These are phyloP conservation scores for Pongo pygmaeus DNA, from an alignment of 2,113 vertebrate genomes.

Conservation along the genomic window DNA sequence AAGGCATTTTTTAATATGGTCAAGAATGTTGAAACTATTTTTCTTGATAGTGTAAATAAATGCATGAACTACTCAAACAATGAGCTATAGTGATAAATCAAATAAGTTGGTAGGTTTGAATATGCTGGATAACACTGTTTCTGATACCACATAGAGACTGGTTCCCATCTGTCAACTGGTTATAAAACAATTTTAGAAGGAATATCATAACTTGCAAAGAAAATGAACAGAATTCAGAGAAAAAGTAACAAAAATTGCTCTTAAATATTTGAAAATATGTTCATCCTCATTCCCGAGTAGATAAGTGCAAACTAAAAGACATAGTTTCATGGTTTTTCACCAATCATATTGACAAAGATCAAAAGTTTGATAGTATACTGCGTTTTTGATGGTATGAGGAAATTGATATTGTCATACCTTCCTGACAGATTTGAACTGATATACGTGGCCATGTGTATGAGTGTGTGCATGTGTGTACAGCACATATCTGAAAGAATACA, in stretches of 20 bases:
- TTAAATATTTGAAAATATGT: constrained; percentile 8
- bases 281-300: background rate
- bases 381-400: background rate
- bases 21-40: background rate
- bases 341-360: background rate
- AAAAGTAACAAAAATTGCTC: background rate
- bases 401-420: background rate
- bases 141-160: background rate
- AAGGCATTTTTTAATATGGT: background rate
- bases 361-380: background rate
- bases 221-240: background rate
- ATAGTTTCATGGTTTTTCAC: background rate
- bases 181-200: background rate
- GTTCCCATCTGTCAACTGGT: background rate
- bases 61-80: background rate
- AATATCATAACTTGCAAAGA: background rate
- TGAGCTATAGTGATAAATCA: background rate
- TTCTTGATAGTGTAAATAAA: background rate
- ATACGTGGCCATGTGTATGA: background rate
- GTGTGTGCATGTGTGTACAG: background rate
- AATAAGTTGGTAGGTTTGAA: background rate
- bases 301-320: background rate
- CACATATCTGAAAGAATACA: background rate
- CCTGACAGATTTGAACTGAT: background rate
- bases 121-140: background rate